Conservation (phyloP, 2,888 invertebrate genomes). For the Eupithecia pulchellata region DNA sequence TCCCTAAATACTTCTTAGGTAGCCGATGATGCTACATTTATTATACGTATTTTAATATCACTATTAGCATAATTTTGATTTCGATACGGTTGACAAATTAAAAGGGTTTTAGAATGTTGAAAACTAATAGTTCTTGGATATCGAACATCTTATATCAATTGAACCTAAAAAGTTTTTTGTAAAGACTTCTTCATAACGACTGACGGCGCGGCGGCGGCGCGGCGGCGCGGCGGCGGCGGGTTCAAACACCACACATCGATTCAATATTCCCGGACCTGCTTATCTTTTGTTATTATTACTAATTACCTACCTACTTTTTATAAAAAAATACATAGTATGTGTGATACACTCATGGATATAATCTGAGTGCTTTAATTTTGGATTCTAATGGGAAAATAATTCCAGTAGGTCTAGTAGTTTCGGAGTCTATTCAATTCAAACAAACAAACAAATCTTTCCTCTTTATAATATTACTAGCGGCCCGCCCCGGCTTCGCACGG, state of each 20-base stretch:
- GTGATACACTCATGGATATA: not conserved
- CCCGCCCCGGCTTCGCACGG: too few relatives aligned
- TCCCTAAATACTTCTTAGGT: conserved; percentile 49
- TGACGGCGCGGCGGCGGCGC: too few relatives aligned
- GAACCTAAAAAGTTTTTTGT: conserved; percentile 1
- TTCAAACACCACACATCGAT: not conserved
- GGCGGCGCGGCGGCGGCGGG: too few relatives aligned
- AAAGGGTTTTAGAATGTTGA: conserved; percentile 56
- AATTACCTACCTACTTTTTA: not conserved
- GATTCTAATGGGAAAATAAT: too few relatives aligned
- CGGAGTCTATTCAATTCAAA: too few relatives aligned
- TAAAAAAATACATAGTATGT: not conserved
- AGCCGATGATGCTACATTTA: conserved; percentile 47
- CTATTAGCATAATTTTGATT: conserved; percentile 69
- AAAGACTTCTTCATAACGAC: not conserved
- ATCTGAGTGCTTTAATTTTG: too few relatives aligned
- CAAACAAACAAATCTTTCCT: too few relatives aligned
- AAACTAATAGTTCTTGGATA: conserved; percentile 19
- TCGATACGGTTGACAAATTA: conserved; percentile 76
- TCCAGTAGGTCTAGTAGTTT: too few relatives aligned
- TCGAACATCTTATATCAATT: not conserved
- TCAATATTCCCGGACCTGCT: not conserved
- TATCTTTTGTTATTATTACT: not conserved
- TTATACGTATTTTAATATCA: conserved; percentile 37
- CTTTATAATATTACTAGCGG: too few relatives aligned